A percentile compares a stretch with the other conserved stretches of the same genome.
Conservation (phyloP, 2,888 invertebrate genomes). For the Elysia crispata region DNA sequence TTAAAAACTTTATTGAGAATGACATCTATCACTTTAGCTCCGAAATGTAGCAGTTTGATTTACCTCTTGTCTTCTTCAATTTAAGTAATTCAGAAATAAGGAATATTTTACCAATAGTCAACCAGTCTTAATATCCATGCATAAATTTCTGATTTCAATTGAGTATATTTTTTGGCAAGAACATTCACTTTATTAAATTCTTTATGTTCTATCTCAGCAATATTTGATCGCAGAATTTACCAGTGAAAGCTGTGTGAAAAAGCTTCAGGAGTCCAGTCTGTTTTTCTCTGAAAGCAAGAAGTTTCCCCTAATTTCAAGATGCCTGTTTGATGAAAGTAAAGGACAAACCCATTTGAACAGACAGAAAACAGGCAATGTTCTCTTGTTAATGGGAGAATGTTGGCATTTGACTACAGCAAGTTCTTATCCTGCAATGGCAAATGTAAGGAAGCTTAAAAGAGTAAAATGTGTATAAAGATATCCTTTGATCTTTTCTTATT, state of each 20-base stretch:
- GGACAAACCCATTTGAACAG: too few relatives aligned
- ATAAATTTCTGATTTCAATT: neutral
- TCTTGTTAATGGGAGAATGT: neutral
- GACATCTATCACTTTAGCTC: neutral
- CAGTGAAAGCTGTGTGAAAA: conserved; percentile 9
- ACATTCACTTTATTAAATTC: conserved; percentile 2
- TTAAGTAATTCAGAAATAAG: too few relatives aligned
- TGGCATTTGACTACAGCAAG: conserved; percentile 13
- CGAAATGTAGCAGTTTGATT: too few relatives aligned
- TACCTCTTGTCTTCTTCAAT: too few relatives aligned
- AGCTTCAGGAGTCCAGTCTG: conserved; percentile 9
- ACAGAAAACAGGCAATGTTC: neutral
- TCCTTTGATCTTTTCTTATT: neutral
- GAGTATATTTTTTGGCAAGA: neutral
- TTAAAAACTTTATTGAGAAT: too few relatives aligned
- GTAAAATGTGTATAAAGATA: neutral
- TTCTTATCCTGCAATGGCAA: conserved; percentile 27
- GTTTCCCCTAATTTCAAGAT: conserved; percentile 43
- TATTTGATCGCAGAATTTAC: conserved; percentile 48
- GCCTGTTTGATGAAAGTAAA: conserved; percentile 36
- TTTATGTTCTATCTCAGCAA: conserved; percentile 30
- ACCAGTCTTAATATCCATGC: too few relatives aligned
- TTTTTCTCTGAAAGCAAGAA: conserved; percentile 44
- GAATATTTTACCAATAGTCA: too few relatives aligned
- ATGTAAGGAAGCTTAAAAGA: conserved; percentile 5